phyloP scores from a whole-genome alignment of 2,888 invertebrate species.

The Periphyllus acericola region DNA sequence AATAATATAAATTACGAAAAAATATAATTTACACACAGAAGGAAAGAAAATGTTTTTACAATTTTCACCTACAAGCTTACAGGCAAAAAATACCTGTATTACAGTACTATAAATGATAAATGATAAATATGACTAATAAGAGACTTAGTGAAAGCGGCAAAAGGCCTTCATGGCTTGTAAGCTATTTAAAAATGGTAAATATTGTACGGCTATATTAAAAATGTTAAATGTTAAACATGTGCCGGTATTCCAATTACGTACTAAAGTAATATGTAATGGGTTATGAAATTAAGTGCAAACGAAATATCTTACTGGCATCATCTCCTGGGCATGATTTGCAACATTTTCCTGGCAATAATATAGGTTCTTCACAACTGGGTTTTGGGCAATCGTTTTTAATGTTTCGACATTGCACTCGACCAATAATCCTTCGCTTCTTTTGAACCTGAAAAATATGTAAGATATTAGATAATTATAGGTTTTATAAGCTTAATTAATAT shows the following conservation, averaged over 20 bases:
- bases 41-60: no score
- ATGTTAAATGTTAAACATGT: background rate
- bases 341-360: constrained; percentile 84
- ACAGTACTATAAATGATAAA: no score
- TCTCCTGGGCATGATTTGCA: constrained; percentile 93
- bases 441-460: constrained; percentile 75
- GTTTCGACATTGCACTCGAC: constrained; percentile 89
- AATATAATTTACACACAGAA: no score
- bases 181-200: no score
- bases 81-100: no score
- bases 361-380: constrained; percentile 85
- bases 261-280: constrained; percentile 4
- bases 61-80: no score
- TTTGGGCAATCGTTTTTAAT: constrained; percentile 93
- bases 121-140: no score
- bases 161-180: no score
- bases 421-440: constrained; percentile 86
- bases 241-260: background rate
- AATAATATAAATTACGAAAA: no score
- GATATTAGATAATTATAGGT: constrained; percentile 17
- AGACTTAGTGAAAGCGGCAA: no score
- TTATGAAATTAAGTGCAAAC: constrained; percentile 33
- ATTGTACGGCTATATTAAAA: background rate
- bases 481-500: background rate
- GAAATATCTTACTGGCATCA: constrained; percentile 62